These are phyloP conservation scores for Cataglyphis cursor DNA, from an alignment of 2,888 invertebrate genomes.

Conservation along the genomic window DNA sequence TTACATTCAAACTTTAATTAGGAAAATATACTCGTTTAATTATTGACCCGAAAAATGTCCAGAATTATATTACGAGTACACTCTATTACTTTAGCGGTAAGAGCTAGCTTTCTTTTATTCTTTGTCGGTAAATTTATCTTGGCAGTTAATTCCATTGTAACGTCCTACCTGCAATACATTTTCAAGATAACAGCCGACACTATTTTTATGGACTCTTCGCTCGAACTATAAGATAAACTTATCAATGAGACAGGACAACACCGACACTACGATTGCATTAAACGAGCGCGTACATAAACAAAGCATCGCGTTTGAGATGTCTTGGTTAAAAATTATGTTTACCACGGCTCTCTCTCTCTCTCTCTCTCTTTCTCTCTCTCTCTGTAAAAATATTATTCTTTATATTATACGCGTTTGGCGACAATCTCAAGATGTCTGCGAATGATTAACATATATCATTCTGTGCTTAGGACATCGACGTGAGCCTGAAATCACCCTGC, in stretches of 20 bases:
- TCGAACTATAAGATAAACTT: constrained; percentile 30
- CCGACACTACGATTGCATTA: not conserved
- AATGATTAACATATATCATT: constrained; percentile 71
- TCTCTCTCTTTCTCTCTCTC: no score
- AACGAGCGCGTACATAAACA: not conserved
- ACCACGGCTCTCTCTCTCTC: not conserved
- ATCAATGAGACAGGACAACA: constrained; percentile 32
- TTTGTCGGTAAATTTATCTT: constrained; percentile 42
- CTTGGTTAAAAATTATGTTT: not conserved
- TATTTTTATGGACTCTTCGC: constrained; percentile 27
- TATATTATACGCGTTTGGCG: not conserved
- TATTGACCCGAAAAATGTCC: not conserved
- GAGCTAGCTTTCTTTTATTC: constrained; percentile 29
- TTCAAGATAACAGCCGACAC: constrained; percentile 39
- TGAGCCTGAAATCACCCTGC: constrained; percentile 70
- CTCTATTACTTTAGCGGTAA: constrained; percentile 11
- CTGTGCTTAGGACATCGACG: constrained; percentile 72
- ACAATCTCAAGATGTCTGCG: constrained; percentile 54
- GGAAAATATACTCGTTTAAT: not conserved
- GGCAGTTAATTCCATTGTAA: constrained; percentile 42
- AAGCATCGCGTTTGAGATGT: not conserved
- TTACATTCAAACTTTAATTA: not conserved
- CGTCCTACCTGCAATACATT: constrained; percentile 35
- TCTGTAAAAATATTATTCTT: constrained; percentile 11
- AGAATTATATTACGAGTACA: not conserved